These are phyloP conservation scores for Orchestes rusci DNA, from an alignment of 2,888 invertebrate species.

Conservation along the genomic window DNA sequence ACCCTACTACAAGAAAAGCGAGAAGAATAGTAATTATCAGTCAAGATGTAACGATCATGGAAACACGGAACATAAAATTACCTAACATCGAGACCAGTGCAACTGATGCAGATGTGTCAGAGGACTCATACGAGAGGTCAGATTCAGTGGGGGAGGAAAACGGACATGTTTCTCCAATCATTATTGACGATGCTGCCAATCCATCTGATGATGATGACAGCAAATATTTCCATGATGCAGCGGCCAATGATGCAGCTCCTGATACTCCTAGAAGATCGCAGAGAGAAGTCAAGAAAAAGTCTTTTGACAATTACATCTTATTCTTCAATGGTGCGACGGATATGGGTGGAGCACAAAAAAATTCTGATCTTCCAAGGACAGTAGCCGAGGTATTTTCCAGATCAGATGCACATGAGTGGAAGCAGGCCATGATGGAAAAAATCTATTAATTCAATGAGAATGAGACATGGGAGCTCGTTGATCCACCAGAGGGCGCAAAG, in stretches of 20 bases:
- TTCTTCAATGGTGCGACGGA: slow-evolving; percentile 20
- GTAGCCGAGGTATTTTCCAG: slow-evolving; percentile 25
- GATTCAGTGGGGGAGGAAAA: too few relatives aligned
- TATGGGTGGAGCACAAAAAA: slow-evolving; percentile 21
- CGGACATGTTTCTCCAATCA: too few relatives aligned
- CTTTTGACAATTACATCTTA: slow-evolving; percentile 19
- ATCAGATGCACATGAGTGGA: slow-evolving; percentile 27
- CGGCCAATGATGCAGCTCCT: background rate
- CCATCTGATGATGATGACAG: too few relatives aligned
- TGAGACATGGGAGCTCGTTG: slow-evolving; percentile 14
- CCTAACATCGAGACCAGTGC: slow-evolving; percentile 6
- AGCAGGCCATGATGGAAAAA: slow-evolving; percentile 31
- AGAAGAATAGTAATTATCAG: slow-evolving; percentile 15
- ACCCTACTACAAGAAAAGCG: slow-evolving; percentile 23
- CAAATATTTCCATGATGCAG: background rate
- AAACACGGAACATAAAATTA: background rate
- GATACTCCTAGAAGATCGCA: slow-evolving; percentile 13
- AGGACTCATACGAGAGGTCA: too few relatives aligned
- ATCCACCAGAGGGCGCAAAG: slow-evolving; percentile 27
- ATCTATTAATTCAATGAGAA: slow-evolving; percentile 31
- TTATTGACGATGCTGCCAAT: too few relatives aligned
- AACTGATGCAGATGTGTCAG: slow-evolving; percentile 22
- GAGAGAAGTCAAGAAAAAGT: slow-evolving; percentile 12
- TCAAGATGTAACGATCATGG: too few relatives aligned
- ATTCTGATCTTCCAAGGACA: slow-evolving; percentile 9